A percentile compares a stretch with the other conserved stretches of the same genome.
phyloP scores from a whole-genome alignment of 2,888 invertebrate genomes.

The Rhynchonema sp. region DNA sequence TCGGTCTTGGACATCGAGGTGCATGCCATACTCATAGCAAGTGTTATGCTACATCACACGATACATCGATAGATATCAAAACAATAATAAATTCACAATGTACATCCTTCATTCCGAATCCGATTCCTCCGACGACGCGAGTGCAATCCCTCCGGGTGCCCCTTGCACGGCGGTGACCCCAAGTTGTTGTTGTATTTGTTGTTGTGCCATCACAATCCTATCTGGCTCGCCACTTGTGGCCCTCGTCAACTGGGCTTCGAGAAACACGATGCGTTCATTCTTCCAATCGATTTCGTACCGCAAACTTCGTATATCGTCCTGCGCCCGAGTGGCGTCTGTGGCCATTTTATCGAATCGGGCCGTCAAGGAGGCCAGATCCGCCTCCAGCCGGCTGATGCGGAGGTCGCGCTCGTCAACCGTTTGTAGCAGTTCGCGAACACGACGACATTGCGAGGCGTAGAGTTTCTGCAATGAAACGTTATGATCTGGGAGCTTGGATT shows the following conservation, averaged over 20 bases:
- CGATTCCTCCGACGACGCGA: neutral
- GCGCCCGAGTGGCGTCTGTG: conserved; percentile 11
- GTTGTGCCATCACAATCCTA: no score
- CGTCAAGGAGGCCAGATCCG: neutral
- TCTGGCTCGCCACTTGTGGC: neutral
- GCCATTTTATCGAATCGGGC: conserved; percentile 6
- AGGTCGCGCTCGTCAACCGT: conserved; percentile 27
- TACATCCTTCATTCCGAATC: no score
- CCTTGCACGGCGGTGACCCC: no score
- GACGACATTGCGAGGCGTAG: conserved; percentile 26
- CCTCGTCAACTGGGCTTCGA: conserved; percentile 7
- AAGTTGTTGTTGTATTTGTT: no score
- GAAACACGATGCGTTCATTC: conserved; percentile 14
- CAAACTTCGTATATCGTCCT: conserved; percentile 14
- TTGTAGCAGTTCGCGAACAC: conserved; percentile 26
- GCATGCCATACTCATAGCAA: no score
- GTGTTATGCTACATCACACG: no score
- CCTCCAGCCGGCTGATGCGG: conserved; percentile 24
- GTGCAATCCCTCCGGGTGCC: no score
- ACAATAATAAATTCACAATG: no score
- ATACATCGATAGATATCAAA: no score
- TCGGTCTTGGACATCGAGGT: no score
- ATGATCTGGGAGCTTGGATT: no score
- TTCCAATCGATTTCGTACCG: conserved; percentile 18
- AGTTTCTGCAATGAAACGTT: conserved; percentile 26